A percentile compares a stretch with the other conserved stretches of the same genome.
phyloP scores from a whole-genome alignment of 2,797 vertebrate genomes.

The Siniperca scherzeri region DNA sequence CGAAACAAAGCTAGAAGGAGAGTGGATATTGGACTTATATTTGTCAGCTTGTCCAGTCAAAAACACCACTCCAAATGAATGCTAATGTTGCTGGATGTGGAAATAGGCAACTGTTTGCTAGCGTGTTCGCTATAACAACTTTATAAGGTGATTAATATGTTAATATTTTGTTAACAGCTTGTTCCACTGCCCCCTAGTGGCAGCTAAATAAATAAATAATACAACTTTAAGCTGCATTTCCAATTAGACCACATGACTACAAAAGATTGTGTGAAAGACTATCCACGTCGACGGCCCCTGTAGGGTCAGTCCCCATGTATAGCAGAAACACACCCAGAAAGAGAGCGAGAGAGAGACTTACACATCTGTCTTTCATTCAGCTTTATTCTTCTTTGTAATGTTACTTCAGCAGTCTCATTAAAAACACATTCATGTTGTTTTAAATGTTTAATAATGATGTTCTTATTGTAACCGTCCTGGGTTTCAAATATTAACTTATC shows the following conservation, averaged over 20 bases:
- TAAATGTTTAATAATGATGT: slow-evolving; percentile 37
- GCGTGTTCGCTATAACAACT: neutral
- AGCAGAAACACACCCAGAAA: neutral
- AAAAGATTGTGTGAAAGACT: neutral
- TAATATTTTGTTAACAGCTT: neutral
- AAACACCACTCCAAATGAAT: no score
- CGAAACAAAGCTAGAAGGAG: no score
- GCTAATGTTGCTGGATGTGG: slow-evolving; percentile 2
- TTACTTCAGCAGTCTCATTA: slow-evolving; percentile 36
- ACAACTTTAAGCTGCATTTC: neutral
- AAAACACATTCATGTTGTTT: slow-evolving; percentile 46
- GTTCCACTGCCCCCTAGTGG: neutral
- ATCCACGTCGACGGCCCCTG: neutral
- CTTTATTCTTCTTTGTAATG: slow-evolving; percentile 60
- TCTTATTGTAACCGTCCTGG: slow-evolving; percentile 26
- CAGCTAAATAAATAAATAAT: neutral
- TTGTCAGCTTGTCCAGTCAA: no score
- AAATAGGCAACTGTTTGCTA: neutral
- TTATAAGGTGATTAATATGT: neutral
- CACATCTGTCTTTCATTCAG: slow-evolving; percentile 36
- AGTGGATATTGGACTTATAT: no score
- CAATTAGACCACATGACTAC: neutral
- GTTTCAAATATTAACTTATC: slow-evolving; percentile 45
- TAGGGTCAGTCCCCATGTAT: neutral
- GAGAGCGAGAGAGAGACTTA: neutral